phyloP scores from a whole-genome alignment of 2,888 invertebrate species.

The Unio delphinus region DNA sequence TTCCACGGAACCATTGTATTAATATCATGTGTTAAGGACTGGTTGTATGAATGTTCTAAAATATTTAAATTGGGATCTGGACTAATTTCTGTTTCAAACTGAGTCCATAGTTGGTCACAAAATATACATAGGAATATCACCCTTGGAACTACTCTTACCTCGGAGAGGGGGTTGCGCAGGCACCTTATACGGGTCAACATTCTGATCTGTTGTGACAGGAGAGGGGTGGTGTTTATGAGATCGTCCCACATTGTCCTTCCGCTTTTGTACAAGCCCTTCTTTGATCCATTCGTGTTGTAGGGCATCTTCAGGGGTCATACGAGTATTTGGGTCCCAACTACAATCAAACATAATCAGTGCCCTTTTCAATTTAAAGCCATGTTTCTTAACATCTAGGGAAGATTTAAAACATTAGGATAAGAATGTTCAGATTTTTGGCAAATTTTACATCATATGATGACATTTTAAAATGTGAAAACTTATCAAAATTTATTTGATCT shows the following conservation, averaged over 20 bases:
- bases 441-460: too few species aligned
- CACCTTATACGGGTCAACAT: slow-evolving; percentile 59
- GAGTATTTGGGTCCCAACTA: slow-evolving; percentile 93
- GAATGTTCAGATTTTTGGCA: too few species aligned
- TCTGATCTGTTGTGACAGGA: slow-evolving; percentile 35
- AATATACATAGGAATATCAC: not conserved
- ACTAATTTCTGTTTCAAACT: too few species aligned
- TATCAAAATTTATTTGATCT: too few species aligned
- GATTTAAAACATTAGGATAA: not conserved
- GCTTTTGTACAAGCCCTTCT: slow-evolving; percentile 58
- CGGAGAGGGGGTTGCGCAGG: slow-evolving; percentile 59
- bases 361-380: too few species aligned
- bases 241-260: slow-evolving; percentile 40
- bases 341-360: slow-evolving; percentile 28
- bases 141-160: slow-evolving; percentile 28
- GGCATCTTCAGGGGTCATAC: slow-evolving; percentile 93
- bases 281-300: slow-evolving; percentile 88
- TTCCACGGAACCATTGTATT: too few species aligned
- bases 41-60: too few species aligned
- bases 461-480: too few species aligned
- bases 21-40: too few species aligned
- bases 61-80: too few species aligned
- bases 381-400: not conserved
- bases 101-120: too few species aligned
- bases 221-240: slow-evolving; percentile 31